These are phyloP conservation scores for Lytechinus variegatus DNA, from an alignment of 35 echinoderm and acorn worm genomes.

Conservation along the genomic window DNA sequence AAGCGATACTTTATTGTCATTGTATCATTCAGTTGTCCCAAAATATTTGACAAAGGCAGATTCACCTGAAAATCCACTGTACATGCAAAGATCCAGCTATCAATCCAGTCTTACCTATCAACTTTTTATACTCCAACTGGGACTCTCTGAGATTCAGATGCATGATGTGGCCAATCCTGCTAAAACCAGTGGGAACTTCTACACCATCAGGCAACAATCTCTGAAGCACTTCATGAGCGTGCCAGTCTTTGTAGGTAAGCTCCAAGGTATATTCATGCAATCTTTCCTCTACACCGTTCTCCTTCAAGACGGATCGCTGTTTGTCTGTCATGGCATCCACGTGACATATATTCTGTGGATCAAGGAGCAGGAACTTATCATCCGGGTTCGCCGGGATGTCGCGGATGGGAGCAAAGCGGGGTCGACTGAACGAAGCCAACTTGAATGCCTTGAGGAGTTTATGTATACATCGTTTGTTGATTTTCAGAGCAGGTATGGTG, in stretches of 20 bases:
- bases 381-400: slow-evolving; percentile 48
- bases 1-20: too few species aligned
- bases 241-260: slow-evolving; percentile 82
- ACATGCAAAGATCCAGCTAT: too few species aligned
- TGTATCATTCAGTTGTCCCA: too few species aligned
- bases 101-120: slow-evolving; percentile 73
- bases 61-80: too few species aligned
- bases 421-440: background rate
- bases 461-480: slow-evolving; percentile 59
- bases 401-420: slow-evolving; percentile 32
- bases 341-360: slow-evolving; percentile 64
- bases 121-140: slow-evolving; percentile 76
- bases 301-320: slow-evolving; percentile 51
- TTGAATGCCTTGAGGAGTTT: slow-evolving; percentile 62
- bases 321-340: slow-evolving; percentile 52
- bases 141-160: slow-evolving; percentile 86
- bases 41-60: too few species aligned
- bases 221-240: slow-evolving; percentile 68
- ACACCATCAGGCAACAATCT: slow-evolving; percentile 67
- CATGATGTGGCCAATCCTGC: slow-evolving; percentile 91
- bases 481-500: slow-evolving; percentile 57
- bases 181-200: slow-evolving; percentile 77
- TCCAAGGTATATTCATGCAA: slow-evolving; percentile 69
- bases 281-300: slow-evolving; percentile 59
- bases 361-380: slow-evolving; percentile 69